phyloP scores from a whole-genome alignment of 2,888 invertebrate genomes.

The Pseudanteris insignis region DNA sequence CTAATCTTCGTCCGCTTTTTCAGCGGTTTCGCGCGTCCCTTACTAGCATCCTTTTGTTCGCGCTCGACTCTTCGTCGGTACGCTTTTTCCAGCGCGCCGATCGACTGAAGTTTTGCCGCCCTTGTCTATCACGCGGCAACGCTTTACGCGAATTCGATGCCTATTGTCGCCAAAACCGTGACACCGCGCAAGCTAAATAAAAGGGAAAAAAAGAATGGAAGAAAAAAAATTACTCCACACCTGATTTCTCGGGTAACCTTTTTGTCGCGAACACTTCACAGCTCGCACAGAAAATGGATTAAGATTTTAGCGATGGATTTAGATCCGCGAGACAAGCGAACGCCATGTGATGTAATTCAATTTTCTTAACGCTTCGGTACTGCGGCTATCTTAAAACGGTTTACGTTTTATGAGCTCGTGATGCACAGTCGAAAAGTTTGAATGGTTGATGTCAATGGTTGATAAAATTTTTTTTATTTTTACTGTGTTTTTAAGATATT shows the following conservation, averaged over 20 bases:
- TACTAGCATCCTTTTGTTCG: slow-evolving; percentile 30
- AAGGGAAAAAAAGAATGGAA: no score
- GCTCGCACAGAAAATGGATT: no score
- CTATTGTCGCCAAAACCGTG: slow-evolving; percentile 56
- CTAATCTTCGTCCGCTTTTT: slow-evolving; percentile 53
- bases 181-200: slow-evolving; percentile 52
- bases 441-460: no score
- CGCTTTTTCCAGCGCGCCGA: slow-evolving; percentile 48
- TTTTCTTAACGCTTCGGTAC: no score
- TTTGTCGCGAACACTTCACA: no score
- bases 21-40: slow-evolving; percentile 11
- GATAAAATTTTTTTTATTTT: no score
- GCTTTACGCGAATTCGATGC: slow-evolving; percentile 62
- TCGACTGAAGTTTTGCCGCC: slow-evolving; percentile 58
- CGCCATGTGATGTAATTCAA: background rate
- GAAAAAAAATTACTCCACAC: slow-evolving; percentile 53
- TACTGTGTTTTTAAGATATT: no score
- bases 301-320: no score
- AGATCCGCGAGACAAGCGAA: background rate
- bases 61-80: slow-evolving; percentile 44
- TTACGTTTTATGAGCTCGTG: no score
- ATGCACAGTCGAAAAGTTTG: no score
- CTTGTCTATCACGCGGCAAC: slow-evolving; percentile 57
- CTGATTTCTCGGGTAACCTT: slow-evolving; percentile 49
- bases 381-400: no score